These are phyloP conservation scores for Menidia beryllina DNA, from an alignment of 2,113 vertebrate genomes.

Conservation along the genomic window DNA sequence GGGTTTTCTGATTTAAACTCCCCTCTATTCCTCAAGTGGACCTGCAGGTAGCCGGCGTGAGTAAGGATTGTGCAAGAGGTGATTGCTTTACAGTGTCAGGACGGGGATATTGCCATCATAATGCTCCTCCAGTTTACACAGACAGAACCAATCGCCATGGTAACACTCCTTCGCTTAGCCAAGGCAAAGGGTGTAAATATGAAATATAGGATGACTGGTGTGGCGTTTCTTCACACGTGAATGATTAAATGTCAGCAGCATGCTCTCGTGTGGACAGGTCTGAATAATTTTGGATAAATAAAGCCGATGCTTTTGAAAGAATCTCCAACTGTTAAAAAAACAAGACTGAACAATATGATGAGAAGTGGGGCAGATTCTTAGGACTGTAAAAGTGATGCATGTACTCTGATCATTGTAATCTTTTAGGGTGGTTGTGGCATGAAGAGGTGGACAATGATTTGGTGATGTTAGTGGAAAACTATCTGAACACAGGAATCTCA, in stretches of 20 bases:
- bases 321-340: too few species aligned
- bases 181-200: conserved; percentile 27
- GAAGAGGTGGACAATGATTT: too few species aligned
- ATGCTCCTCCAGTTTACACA: conserved; percentile 40
- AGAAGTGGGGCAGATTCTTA: too few species aligned
- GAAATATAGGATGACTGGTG: conserved; percentile 12
- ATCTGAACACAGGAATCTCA: too few species aligned
- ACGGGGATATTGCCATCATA: conserved; percentile 49
- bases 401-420: too few species aligned
- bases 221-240: neutral
- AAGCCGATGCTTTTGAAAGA: too few species aligned
- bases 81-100: conserved; percentile 42
- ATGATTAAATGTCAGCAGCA: conserved; percentile 6
- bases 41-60: conserved; percentile 42
- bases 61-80: conserved; percentile 37
- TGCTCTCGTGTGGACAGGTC: neutral
- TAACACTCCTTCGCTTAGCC: conserved; percentile 66
- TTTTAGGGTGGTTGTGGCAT: too few species aligned
- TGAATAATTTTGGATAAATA: neutral
- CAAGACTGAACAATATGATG: too few species aligned
- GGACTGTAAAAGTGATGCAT: too few species aligned
- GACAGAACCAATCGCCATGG: conserved; percentile 72
- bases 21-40: conserved; percentile 10
- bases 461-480: too few species aligned
- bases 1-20: conserved; percentile 26